Base-by-base conservation (phyloP, 2,113 vertebrate genomes). In the Apodemus speciosus region DNA sequence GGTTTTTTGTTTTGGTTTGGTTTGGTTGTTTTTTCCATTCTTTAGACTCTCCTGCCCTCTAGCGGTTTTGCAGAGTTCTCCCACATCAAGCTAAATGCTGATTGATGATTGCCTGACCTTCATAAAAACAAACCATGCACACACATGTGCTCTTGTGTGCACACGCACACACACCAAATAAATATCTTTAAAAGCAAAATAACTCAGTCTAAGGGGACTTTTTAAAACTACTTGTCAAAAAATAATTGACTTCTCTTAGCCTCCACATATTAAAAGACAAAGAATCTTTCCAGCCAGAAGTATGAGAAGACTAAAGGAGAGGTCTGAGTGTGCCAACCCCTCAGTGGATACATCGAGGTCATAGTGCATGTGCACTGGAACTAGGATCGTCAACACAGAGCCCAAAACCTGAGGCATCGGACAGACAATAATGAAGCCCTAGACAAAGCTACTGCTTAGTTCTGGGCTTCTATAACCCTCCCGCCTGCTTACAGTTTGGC, bases 11-110 rank as follows among this genome's bases (percentile, higher is more conserved):
- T 38, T 23, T 2, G 5, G 1, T 6, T 25, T 58, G 53, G 49
- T 73, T 73, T 10, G 43, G 43, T 71, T 71, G 0, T 21, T 40
- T 72, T 71, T 6, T 71, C 15, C 30, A 60, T 97, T 90, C 15
- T 90, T 84, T 94, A 89, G 92, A 72, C 40, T 96, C 94, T 95
- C 81, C 91, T 97, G 96, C 97, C 98, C 97, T 96, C 98, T 92
- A 51, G 96, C 35, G 96, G 97, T n/a, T 6, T 3, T 21, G 0
- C 2, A 0, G 68, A 16, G 30, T 69, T 79, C 92, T 9, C 53
- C 79, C 43, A 35, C 71, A 30, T 18, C 16, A 3, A 20, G 0
- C 4, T 1, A 9, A 58, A 4, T 18, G 27, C 81, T 35, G 60
- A 13, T 14, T 35, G 40, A 4, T 0, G 35, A 35, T 30, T 0